Evolutionary conservation across 2,113 vertebrate genomes (phyloP), one percentile per base, ranked within the genome.

Genomic region (Coregonus clupeaformis): DNA sequence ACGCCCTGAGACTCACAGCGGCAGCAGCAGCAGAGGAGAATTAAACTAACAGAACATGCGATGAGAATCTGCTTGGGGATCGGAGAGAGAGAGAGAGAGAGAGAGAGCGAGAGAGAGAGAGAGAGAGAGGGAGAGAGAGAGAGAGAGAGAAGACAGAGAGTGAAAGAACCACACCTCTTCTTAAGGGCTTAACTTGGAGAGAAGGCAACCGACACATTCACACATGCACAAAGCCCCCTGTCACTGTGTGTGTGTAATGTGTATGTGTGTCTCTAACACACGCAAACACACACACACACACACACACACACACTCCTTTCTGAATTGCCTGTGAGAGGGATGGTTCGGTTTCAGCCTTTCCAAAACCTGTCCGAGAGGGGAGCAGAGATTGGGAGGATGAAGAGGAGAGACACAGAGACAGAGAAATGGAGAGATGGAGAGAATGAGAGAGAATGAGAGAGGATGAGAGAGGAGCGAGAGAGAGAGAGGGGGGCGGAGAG

Each of bases 101-200:
- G 83, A 87, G 77, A 81, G 73, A 30, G 83, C 75, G 78, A 76
- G 86, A 83, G 82, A 68, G 80, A 84, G 82, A 79, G 73, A 16
- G 36, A 42, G 36, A 42, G 36, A 42, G 36, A 42, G 36, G 32
- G 63, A 81, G 78, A 22, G 55, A 55, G 27, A n/a, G 71, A 76
- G 79, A 25, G 52, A 78, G 78, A 76, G 60, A 27, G 27, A 27
- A 47, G 52, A 68, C 47, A 36, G 67, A 63, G 77, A 63, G 64
- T 72, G 71, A 86, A 59, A 79, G 72, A 89, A 80, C 89, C 91
- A 90, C 92, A 88, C 91, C 90, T 91, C 92, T 88, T 91, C 88
- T 88, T 88, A 84, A 89, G 86, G 87, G 91, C 92, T 92, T 91
- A 91, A 93, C 89, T 91, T 88, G 22, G 84, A 82, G 86, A 82